Conservation (phyloP, 2,797 vertebrate species). For the Lerista edwardsae region DNA sequence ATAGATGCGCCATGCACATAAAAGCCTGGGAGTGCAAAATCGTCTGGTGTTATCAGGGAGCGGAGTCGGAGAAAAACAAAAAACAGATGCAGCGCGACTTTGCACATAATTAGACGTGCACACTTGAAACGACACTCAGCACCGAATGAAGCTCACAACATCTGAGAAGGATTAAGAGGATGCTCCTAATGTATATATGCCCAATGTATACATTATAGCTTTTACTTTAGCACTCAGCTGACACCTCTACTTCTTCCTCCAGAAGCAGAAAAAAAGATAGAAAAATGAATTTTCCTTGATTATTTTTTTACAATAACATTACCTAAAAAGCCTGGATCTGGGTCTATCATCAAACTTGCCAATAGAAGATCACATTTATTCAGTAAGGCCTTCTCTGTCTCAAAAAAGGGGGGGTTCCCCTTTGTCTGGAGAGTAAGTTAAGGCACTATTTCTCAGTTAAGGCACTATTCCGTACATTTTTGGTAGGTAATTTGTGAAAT, state of each 20-base stretch:
- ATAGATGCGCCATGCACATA: slow-evolving; percentile 38
- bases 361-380: background rate
- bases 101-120: slow-evolving; percentile 30
- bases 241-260: slow-evolving; percentile 14
- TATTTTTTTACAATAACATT: background rate
- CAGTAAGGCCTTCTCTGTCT: background rate
- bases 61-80: background rate
- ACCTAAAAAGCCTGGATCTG: background rate
- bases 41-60: slow-evolving; percentile 31
- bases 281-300: background rate
- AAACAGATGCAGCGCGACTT: slow-evolving; percentile 36
- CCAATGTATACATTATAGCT: background rate
- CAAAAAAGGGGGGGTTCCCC: too few species aligned
- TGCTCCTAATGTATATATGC: slow-evolving; percentile 1
- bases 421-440: too few species aligned
- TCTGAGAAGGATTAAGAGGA: slow-evolving; percentile 14
- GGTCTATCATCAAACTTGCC: background rate
- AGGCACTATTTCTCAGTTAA: too few species aligned
- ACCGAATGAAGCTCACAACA: slow-evolving; percentile 38
- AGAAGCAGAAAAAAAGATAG: background rate
- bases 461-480: too few species aligned
- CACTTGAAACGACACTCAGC: slow-evolving; percentile 49
- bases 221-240: slow-evolving; percentile 45
- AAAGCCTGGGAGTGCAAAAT: slow-evolving; percentile 45
- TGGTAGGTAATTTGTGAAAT: too few species aligned